Evolutionary conservation across 2,888 invertebrate genomes (phyloP).

Genomic region (Hoplodrina blanda): DNA sequence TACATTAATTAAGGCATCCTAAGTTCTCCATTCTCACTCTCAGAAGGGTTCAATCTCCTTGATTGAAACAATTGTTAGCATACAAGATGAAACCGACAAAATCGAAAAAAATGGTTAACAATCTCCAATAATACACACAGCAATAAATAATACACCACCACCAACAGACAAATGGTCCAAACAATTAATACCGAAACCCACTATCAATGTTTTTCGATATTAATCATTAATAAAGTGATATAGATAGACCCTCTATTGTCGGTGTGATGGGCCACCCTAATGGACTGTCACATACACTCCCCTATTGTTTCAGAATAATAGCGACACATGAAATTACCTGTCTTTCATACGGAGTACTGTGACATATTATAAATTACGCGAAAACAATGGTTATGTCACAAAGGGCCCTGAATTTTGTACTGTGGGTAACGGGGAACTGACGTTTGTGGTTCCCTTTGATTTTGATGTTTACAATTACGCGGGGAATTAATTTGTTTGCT

Average conservation of each 20-base stretch:
- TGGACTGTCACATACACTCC: constrained; percentile 84
- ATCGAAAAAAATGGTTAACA: constrained; percentile 7
- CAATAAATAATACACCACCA: constrained; percentile 24
- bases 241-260: constrained; percentile 69
- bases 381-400: constrained; percentile 69
- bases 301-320: constrained; percentile 84
- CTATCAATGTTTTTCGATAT: constrained; percentile 65
- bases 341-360: constrained; percentile 74
- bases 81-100: neutral
- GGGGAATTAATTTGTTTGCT: constrained; percentile 46
- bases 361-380: constrained; percentile 78
- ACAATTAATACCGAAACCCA: constrained; percentile 54
- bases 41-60: too few species aligned
- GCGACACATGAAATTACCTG: constrained; percentile 85
- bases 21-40: too few species aligned
- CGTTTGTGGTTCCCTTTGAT: constrained; percentile 62
- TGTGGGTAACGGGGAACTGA: constrained; percentile 52
- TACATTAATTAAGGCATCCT: too few species aligned
- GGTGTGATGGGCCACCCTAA: constrained; percentile 77
- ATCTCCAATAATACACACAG: constrained; percentile 13
- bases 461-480: constrained; percentile 51
- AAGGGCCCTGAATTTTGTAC: constrained; percentile 61
- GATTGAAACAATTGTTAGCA: neutral
- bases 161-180: constrained; percentile 41
- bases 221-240: constrained; percentile 65